Conservation (phyloP, 1,140 invertebrate species). For the Anoplophora glabripennis region DNA sequence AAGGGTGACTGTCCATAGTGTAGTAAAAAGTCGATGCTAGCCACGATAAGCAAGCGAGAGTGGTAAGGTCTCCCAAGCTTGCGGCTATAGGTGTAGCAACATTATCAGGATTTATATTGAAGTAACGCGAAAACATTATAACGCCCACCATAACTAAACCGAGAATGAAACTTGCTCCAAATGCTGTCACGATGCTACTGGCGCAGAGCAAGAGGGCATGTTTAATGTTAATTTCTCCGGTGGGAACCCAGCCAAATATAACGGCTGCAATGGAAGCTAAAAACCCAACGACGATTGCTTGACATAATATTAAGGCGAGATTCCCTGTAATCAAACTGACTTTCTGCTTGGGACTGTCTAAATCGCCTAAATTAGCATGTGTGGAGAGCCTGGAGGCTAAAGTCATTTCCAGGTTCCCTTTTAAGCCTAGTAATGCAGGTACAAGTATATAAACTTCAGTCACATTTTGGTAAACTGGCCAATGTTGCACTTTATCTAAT, state of each 20-base stretch:
- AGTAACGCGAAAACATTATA: slow-evolving; percentile 70
- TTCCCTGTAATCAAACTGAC: slow-evolving; percentile 80
- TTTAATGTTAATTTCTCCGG: slow-evolving; percentile 74
- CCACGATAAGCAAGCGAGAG: slow-evolving; percentile 69
- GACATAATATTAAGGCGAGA: slow-evolving; percentile 83
- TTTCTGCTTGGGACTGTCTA: slow-evolving; percentile 65
- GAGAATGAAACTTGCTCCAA: slow-evolving; percentile 77
- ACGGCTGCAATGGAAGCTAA: slow-evolving; percentile 84
- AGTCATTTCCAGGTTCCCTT: slow-evolving; percentile 98
- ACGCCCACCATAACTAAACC: slow-evolving; percentile 81
- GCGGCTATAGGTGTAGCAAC: slow-evolving; percentile 88
- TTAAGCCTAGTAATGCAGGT: slow-evolving; percentile 88
- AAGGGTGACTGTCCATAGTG: slow-evolving; percentile 57
- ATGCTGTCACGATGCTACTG: slow-evolving; percentile 85
- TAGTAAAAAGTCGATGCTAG: slow-evolving; percentile 63
- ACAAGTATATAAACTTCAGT: slow-evolving; percentile 91
- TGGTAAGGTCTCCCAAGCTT: slow-evolving; percentile 80
- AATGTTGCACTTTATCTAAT: slow-evolving; percentile 83
- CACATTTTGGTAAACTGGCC: slow-evolving; percentile 80
- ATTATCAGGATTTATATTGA: slow-evolving; percentile 86
- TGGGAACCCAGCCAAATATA: slow-evolving; percentile 77
- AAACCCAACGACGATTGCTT: slow-evolving; percentile 91
- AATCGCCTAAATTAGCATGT: slow-evolving; percentile 78
- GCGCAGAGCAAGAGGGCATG: slow-evolving; percentile 85
- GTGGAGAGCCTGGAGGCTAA: slow-evolving; percentile 90